phyloP scores from a whole-genome alignment of 2,888 invertebrate species.

The Polyommatus iphigenia region DNA sequence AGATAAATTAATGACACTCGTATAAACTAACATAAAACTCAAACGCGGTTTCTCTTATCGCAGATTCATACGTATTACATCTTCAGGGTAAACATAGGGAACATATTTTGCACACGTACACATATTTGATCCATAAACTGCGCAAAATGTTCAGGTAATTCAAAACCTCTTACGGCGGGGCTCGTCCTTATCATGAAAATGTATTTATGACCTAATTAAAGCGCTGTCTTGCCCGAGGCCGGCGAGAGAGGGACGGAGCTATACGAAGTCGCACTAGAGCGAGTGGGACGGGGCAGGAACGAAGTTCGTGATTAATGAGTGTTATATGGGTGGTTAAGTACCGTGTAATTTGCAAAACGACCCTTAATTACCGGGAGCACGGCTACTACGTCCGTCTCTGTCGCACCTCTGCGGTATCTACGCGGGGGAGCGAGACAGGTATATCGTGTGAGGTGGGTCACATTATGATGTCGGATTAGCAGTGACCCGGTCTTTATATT shows the following conservation, averaged over 20 bases:
- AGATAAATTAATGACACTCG: too few relatives aligned
- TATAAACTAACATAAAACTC: too few relatives aligned
- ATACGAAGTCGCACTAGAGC: conserved; percentile 43
- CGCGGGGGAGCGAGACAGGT: conserved; percentile 54
- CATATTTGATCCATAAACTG: conserved; percentile 31
- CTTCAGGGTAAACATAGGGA: background rate
- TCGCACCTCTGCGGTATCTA: conserved; percentile 47
- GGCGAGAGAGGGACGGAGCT: conserved; percentile 51
- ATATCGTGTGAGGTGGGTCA: conserved; percentile 62
- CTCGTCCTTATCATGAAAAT: conserved; percentile 74
- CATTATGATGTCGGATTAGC: conserved; percentile 79
- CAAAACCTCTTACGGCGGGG: conserved; percentile 40
- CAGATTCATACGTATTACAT: background rate
- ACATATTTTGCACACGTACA: background rate
- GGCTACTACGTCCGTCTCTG: conserved; percentile 71
- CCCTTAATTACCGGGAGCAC: conserved; percentile 83
- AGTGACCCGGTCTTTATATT: conserved; percentile 76
- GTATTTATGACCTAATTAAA: conserved; percentile 81
- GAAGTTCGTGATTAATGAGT: conserved; percentile 82
- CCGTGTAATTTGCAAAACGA: conserved; percentile 89
- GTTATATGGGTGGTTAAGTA: conserved; percentile 86
- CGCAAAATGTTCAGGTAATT: conserved; percentile 31
- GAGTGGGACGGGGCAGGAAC: conserved; percentile 57
- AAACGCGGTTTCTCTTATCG: background rate
- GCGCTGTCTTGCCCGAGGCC: conserved; percentile 65